Percentiles rank a stretch among this genome's conserved stretches.
Evolutionary conservation across 2,888 invertebrate genomes (phyloP).

Genomic region (Pyrocoelia pectoralis): DNA sequence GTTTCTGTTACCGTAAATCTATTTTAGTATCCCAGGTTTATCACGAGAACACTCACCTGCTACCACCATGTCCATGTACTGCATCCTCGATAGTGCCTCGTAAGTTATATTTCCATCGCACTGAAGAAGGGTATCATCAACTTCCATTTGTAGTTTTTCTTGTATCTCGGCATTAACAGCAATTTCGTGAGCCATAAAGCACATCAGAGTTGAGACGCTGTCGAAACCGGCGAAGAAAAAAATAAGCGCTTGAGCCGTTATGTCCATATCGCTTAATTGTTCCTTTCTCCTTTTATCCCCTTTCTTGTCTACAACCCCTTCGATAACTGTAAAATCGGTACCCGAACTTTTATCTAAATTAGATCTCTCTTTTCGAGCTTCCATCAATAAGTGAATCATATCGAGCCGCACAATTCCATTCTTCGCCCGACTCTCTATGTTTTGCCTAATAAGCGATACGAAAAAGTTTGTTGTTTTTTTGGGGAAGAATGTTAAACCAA

Average conservation of each 20-base stretch:
- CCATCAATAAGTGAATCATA: constrained; percentile 6
- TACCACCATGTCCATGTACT: constrained; percentile 9
- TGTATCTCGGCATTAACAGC: constrained; percentile 5
- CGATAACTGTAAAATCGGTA: not conserved
- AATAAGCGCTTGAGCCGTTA: constrained; percentile 10
- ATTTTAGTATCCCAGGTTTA: not conserved
- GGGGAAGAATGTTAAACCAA: not conserved
- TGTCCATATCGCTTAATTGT: not conserved
- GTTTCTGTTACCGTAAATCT: constrained; percentile 51
- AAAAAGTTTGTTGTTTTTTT: not conserved
- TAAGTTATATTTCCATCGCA: not conserved
- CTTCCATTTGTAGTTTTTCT: not conserved
- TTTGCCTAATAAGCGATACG: not conserved
- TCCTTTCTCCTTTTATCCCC: not conserved
- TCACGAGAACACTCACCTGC: not conserved
- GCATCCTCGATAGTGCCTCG: constrained; percentile 1
- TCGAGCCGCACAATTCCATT: not conserved
- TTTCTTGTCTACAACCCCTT: not conserved
- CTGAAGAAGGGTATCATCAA: not conserved
- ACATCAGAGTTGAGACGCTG: constrained; percentile 9
- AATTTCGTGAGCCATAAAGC: constrained; percentile 8
- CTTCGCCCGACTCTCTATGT: not conserved
- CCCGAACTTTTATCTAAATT: not conserved
- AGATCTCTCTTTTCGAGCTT: not conserved
- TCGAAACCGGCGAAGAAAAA: constrained; percentile 15